phyloP scores from a whole-genome alignment of 2,113 vertebrate genomes.

The Phyllostomus discolor region DNA sequence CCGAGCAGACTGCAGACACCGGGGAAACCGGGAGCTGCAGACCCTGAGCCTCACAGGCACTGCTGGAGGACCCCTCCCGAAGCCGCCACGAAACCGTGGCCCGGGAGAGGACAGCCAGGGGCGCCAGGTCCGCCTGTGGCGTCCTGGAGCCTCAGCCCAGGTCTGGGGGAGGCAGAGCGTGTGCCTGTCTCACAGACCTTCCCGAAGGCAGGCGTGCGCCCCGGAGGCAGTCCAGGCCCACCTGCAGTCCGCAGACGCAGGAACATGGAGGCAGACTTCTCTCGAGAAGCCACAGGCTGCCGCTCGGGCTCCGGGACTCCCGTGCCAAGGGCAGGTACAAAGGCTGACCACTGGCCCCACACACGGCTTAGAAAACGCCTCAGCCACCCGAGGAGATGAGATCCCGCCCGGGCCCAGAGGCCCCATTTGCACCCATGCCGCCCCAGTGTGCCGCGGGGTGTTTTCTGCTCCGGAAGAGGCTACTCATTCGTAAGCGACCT shows the following conservation, averaged over 20 bases:
- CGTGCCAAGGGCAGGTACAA: not conserved
- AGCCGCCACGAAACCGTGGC: not conserved
- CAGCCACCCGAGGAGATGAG: not conserved
- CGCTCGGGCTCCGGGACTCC: not conserved
- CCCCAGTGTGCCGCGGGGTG: not conserved
- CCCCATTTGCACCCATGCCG: not conserved
- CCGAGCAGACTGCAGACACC: too few species aligned
- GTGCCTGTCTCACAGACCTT: not conserved
- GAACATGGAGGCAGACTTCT: too few species aligned
- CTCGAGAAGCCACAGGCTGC: not conserved
- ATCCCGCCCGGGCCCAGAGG: too few species aligned
- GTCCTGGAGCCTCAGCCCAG: not conserved
- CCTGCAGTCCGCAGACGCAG: not conserved
- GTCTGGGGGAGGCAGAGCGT: not conserved
- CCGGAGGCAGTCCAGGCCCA: not conserved
- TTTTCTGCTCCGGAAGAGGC: not conserved
- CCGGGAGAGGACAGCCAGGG: not conserved
- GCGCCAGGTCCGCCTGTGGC: not conserved
- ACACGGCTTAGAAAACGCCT: too few species aligned
- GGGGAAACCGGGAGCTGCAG: too few species aligned
- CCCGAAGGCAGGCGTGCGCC: not conserved
- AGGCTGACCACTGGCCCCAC: not conserved
- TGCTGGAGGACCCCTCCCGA: not conserved
- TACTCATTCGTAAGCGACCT: not conserved
- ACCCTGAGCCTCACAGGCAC: not conserved